Base-by-base conservation (phyloP, 2,797 vertebrate species). In the Falco berigora region DNA sequence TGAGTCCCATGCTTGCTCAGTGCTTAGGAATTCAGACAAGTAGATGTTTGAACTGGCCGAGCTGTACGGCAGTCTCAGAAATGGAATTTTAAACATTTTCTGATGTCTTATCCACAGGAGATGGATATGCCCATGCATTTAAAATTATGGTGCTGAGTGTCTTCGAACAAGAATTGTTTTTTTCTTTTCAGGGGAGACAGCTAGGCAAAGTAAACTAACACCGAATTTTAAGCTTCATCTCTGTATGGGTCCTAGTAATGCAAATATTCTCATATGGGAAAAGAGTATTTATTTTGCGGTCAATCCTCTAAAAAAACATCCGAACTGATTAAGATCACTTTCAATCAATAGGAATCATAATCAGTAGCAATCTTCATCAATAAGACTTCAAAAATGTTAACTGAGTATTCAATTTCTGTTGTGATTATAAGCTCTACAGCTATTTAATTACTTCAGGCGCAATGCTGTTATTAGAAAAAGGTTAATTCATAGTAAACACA, bases 261-360 rank as follows among this genome's bases (percentile, higher is more conserved):
- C 22, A 94, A 94, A 94, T 86, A 92, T 56, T 90, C 55, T 94
- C 82, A 59, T 32, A 28, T 12, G 85, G 83, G 88, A 90, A 81
- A 94, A 89, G 62, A 73, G 11, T 88, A 84, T 95, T 94, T 96
- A 49, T 93, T 91, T 95, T 94, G 79, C 79, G 73, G 47, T 92
- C 91, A 96, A 36, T 88, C 50, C 59, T 88, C 55, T 84, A 52
- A 86, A 92, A 96, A 86, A 11, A 40, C 74, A 96, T 64, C 66
- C 27, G 55, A 83, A 92, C 62, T 42, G 86, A 92, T 93, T 88
- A 78, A 94, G 86, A 91, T 95, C 6, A 88, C 14, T 92, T 96
- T 84, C 66, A 94, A 78, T 94, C 95, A 95, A 94, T 96, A 91
- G 30, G 58, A 92, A 88, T 88, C 4, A 20, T 90, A 87, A 93